Base-by-base conservation (phyloP, 2,888 invertebrate species). In the Cistogaster globosa region DNA sequence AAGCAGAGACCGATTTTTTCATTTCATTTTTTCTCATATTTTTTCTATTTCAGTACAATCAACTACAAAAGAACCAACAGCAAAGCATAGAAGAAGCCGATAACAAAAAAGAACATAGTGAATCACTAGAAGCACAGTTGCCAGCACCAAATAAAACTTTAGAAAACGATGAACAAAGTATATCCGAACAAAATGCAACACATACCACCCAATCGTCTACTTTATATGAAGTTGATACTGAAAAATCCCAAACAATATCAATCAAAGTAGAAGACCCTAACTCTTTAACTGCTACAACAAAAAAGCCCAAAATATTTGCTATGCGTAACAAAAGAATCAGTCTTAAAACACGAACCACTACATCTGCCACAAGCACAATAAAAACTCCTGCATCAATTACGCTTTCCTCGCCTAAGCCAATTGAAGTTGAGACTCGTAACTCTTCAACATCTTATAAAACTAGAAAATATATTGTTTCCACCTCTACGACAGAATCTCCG, bases 121-220 rank as follows among this genome's bases (percentile, higher is more conserved):
- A 87, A 83, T 90, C 91, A 7, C 90, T 91, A 67, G 91, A 90
- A 85, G 91, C 92, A 42, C 93, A 93, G 87, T 79, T 92, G 69
- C 92, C 91, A 72, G 90, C 91, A 72, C 89, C 92, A 60, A 88
- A 88, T n/a, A 84, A 88, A 45, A 55, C 89, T 68, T 18, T 87
- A 88, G 16, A 84, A 88, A 48, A 89, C 9, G 20, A 89, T 5
- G 89, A 55, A 79, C 38, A 26, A 2, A 67, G 62, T 16, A 18
- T 14, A 53, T 67, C 75, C 42, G 87, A 84, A 60, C 87, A 74
- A 22, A 87, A 55, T 36, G 48, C 82, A 2, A 87, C 86, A 22
- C 87, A 55, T 36, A 53, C 82, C 2, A 87, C 86, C 42, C 71
- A 60, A 26, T 60, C 75, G 7, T 42, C 45, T 0, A 38, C 62